Evolutionary conservation across 2,888 invertebrate species (phyloP).

Genomic region (Ecdyonurus torrentis): DNA sequence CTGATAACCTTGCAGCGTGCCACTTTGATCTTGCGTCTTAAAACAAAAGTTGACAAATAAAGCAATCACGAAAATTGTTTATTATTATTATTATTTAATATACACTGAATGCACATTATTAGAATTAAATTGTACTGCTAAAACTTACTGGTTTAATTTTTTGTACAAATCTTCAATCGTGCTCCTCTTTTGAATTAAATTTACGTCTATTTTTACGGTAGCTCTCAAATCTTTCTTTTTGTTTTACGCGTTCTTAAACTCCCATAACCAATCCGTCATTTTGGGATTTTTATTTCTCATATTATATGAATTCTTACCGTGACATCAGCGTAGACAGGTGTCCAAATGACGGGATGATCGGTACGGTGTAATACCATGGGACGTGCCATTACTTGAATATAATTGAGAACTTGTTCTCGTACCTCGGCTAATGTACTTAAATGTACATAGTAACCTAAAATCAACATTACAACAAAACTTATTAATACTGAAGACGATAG

Average conservation of each 20-base stretch:
- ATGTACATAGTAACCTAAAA: conserved; percentile 79
- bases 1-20: conserved; percentile 49
- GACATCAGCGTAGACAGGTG: conserved; percentile 87
- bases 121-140: background rate
- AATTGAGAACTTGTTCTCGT: conserved; percentile 88
- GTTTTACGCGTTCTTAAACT: conserved; percentile 59
- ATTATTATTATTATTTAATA: background rate
- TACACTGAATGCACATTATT: background rate
- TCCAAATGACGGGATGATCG: conserved; percentile 89
- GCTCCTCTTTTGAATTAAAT: conserved; percentile 44
- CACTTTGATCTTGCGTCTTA: conserved; percentile 43
- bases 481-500: background rate
- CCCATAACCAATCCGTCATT: conserved; percentile 82
- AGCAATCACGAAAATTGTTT: background rate
- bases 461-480: background rate
- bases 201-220: conserved; percentile 40
- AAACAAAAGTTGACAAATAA: conserved; percentile 10
- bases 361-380: conserved; percentile 77
- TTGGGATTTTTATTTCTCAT: conserved; percentile 54
- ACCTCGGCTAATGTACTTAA: conserved; percentile 94
- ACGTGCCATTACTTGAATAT: conserved; percentile 91
- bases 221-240: conserved; percentile 54
- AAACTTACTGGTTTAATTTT: conserved; percentile 29
- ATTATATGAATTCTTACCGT: conserved; percentile 37
- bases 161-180: conserved; percentile 38